Base-by-base conservation (phyloP, 2,113 vertebrate genomes). In the Eptesicus fuscus region DNA sequence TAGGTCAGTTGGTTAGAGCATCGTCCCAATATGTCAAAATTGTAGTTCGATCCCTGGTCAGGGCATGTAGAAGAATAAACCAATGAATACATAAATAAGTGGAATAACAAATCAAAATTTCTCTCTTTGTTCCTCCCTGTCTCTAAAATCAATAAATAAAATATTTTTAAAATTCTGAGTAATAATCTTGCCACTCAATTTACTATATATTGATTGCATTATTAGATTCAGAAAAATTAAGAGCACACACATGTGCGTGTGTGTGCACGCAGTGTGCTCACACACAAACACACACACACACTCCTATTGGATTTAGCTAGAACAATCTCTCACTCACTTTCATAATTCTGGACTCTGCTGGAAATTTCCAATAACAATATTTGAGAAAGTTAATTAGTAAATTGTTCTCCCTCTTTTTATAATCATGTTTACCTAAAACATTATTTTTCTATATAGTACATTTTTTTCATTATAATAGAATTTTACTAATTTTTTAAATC, bases 171-270 rank as follows among this genome's bases (percentile, higher is more conserved):
- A 67, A 67, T n/a, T 65, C 16, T 12, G 30, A 77, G 5, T 77
- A 47, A 49, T n/a, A 77, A 49, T 42, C 9, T 77, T n/a, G 44
- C 9, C 74, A 92, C 67, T 92, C 65, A 79, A 23, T 77, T 88
- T 71, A 77, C 32, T 82, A 51, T 65, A 40, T 18, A 84, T 91
- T 83, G 92, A 84, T 93, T 83, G 93, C n/a, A 92, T 67, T 90
- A 49, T n/a, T 83, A 20, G n/a, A 12, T 65, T 84, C 44, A 76
- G 56, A 92, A 83, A 83, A 95, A 84, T 76, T 77, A 80, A 82
- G 42, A 82, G 69, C 12, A 53, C 5, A 4, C 0, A 53, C 7
- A 42, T 9, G n/a, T n/a, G n/a, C n/a, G n/a, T n/a, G n/a, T n/a
- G n/a, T n/a, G n/a, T n/a, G n/a, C n/a, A n/a, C n/a, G n/a, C n/a